Evolutionary conservation across 2,113 vertebrate species (phyloP).

Genomic region (Baryphthengus martii): DNA sequence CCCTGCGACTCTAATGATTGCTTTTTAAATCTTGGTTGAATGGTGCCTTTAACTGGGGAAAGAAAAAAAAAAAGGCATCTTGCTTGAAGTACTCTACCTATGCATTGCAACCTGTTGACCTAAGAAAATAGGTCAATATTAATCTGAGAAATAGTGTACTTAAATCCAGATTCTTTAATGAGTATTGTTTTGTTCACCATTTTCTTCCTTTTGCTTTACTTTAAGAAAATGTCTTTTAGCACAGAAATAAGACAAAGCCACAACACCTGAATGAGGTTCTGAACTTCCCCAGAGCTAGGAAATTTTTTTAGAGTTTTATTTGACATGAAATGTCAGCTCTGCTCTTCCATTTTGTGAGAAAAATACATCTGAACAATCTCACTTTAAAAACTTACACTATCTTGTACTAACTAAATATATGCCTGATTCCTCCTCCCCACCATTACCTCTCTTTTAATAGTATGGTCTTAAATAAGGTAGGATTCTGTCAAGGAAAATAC

Average conservation of each 20-base stretch:
- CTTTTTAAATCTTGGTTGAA: neutral
- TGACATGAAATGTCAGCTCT: neutral
- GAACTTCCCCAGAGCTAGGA: neutral
- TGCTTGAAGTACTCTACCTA: neutral
- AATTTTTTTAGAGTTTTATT: neutral
- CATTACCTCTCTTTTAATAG: neutral
- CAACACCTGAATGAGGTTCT: neutral
- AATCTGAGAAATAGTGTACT: neutral
- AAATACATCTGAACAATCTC: neutral
- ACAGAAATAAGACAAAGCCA: neutral
- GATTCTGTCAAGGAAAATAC: neutral
- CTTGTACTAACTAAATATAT: neutral
- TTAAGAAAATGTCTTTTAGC: neutral
- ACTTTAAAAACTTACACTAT: neutral
- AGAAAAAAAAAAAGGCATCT: neutral
- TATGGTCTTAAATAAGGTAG: neutral
- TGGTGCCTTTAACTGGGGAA: neutral
- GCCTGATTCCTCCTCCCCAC: neutral
- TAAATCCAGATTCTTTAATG: neutral
- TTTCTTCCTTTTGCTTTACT: neutral
- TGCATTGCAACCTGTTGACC: neutral
- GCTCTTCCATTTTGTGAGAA: neutral
- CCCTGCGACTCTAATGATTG: rapidly evolving
- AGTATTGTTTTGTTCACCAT: neutral
- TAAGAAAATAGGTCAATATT: neutral